Evolutionary conservation across 1,140 invertebrate species (phyloP).

Genomic region (Diploscapter pachys): DNA sequence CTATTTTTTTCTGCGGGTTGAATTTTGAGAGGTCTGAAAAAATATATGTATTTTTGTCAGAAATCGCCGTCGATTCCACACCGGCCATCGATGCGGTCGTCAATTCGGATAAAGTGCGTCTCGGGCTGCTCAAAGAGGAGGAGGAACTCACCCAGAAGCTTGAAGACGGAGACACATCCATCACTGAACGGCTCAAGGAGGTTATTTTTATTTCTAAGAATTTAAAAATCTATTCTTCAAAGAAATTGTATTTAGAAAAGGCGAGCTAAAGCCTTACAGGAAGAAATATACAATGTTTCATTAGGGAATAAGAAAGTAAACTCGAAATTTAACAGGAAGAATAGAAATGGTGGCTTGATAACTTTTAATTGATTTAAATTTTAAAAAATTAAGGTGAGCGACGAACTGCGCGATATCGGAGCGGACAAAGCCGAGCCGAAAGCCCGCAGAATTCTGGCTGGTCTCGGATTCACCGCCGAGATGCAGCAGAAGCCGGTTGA

Average conservation of each 20-base stretch:
- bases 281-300: not conserved
- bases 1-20: no score
- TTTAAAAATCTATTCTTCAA: not conserved
- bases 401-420: constrained; percentile 89
- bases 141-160: constrained; percentile 71
- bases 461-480: constrained; percentile 86
- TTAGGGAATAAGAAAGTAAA: not conserved
- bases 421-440: constrained; percentile 93
- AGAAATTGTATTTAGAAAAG: not conserved
- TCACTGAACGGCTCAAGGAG: constrained; percentile 77
- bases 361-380: no score
- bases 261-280: not conserved
- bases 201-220: not conserved
- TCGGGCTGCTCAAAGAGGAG: constrained; percentile 76
- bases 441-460: constrained; percentile 87
- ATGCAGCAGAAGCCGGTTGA: constrained; percentile 93
- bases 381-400: constrained; percentile 60
- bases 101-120: constrained; percentile 75
- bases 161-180: constrained; percentile 68
- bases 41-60: constrained; percentile 34
- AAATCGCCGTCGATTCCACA: constrained; percentile 81
- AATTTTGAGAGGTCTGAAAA: not conserved
- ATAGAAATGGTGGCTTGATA: no score
- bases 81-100: constrained; percentile 87
- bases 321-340: no score